Evolutionary conservation across 2,797 vertebrate species (phyloP), one percentile per base, ranked within the genome.

Genomic region (Sparus aurata): DNA sequence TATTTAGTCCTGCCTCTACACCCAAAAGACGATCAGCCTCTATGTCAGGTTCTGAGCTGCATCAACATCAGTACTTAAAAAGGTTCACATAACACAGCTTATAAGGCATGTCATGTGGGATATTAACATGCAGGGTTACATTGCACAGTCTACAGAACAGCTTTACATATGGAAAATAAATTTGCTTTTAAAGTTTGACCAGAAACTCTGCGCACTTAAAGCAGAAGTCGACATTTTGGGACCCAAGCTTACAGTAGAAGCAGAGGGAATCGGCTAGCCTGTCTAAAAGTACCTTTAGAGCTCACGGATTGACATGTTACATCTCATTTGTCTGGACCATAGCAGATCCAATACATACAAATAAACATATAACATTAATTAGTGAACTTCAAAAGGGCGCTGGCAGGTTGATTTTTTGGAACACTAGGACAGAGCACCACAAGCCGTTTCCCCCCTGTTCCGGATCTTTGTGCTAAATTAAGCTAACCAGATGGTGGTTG

Each of bases 121-220:
- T 53, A 61, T 16, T 54, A 86, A 79, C 82, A 87, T 82, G 83
- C 83, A 78, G 69, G 54, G 27, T 65, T 75, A 77, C 69, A 45
- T 50, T 43, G 43, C 61, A 84, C 62, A 27, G 66, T 73, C 45
- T 5, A 60, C 55, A 63, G 20, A 55, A 60, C 46, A 66, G 67
- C 52, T 80, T 46, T 27, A 78, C 12, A 25, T 16, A 20, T 46
- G 67, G 49, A 41, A 80, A 82, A 25, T 4, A 41, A 46, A 58
- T 50, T 61, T 55, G 55, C 25, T 65, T 60, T 74, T 9, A 54
- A 13, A 57, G 15, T 61, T 63, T 43, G 22, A 79, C 41, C 58
- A 57, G 34, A 58, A 7, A 20, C 9, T 50, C 8, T 17, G 45
- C 77, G 49, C 0, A 69, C 34, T 58, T 57, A 22, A 50, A 53